Evolutionary conservation across 2,113 vertebrate genomes (phyloP).

Genomic region (Bostrychus sinensis): DNA sequence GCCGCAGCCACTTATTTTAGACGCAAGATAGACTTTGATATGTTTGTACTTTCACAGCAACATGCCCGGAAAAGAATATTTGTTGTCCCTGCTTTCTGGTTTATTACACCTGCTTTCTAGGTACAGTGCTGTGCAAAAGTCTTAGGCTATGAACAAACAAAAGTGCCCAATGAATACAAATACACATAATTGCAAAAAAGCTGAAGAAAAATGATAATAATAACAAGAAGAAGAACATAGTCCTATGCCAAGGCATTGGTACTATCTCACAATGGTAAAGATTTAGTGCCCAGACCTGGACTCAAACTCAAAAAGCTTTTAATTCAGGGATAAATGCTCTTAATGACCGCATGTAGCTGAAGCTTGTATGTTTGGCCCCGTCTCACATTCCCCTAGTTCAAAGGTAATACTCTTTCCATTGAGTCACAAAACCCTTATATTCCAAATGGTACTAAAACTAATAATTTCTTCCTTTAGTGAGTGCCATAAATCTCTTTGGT

Average conservation of each 20-base stretch:
- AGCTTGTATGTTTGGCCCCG: too few species aligned
- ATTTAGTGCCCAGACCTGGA: background rate
- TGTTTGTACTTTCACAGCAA: background rate
- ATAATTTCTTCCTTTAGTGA: too few species aligned
- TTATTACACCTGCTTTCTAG: background rate
- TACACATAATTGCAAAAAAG: too few species aligned
- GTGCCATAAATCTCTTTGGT: too few species aligned
- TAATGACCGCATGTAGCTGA: too few species aligned
- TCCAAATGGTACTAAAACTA: too few species aligned
- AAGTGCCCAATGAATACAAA: too few species aligned
- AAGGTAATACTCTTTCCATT: too few species aligned
- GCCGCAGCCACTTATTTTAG: constrained; percentile 15
- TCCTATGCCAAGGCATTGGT: background rate
- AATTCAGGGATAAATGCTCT: too few species aligned
- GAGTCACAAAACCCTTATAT: too few species aligned
- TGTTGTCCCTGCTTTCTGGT: background rate
- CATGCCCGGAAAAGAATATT: background rate
- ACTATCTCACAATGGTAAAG: background rate
- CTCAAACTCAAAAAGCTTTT: background rate
- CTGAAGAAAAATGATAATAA: background rate
- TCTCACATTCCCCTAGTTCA: too few species aligned
- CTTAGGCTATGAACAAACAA: too few species aligned
- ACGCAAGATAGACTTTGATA: background rate
- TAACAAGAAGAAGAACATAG: background rate
- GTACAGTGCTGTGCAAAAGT: background rate